These are phyloP conservation scores for Laticauda colubrina DNA, from an alignment of 2,113 vertebrate species.

Conservation along the genomic window DNA sequence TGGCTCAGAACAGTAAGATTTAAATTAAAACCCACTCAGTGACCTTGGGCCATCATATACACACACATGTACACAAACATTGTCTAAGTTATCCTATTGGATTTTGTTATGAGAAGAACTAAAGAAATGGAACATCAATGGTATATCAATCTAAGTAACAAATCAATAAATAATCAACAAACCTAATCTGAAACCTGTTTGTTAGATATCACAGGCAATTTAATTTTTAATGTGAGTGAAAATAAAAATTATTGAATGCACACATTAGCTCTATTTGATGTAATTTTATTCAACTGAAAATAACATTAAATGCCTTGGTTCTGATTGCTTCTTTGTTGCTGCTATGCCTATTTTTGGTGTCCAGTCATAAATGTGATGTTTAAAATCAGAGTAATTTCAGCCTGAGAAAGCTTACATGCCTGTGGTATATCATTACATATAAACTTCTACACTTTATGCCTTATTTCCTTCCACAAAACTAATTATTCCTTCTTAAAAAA, in stretches of 20 bases:
- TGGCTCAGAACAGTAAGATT: not conserved
- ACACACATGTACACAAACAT: not conserved
- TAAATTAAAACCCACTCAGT: not conserved
- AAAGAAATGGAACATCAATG: not conserved
- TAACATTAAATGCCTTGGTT: not conserved
- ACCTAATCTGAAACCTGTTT: not conserved
- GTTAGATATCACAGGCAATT: not conserved
- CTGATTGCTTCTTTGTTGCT: not conserved
- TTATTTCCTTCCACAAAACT: not conserved
- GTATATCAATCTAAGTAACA: not conserved
- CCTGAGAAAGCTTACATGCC: not conserved
- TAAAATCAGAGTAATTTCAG: not conserved
- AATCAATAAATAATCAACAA: not conserved
- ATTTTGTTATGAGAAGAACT: not conserved
- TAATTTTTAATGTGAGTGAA: not conserved
- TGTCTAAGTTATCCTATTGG: not conserved
- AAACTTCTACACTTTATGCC: not conserved
- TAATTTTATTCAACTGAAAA: not conserved
- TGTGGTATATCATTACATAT: not conserved
- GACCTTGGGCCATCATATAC: not conserved
- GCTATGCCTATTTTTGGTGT: not conserved
- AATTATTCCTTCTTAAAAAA: not conserved
- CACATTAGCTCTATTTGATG: not conserved
- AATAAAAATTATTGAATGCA: not conserved
- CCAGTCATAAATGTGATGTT: not conserved